Base-by-base conservation (phyloP, 2,113 vertebrate genomes). In the Baryphthengus martii region DNA sequence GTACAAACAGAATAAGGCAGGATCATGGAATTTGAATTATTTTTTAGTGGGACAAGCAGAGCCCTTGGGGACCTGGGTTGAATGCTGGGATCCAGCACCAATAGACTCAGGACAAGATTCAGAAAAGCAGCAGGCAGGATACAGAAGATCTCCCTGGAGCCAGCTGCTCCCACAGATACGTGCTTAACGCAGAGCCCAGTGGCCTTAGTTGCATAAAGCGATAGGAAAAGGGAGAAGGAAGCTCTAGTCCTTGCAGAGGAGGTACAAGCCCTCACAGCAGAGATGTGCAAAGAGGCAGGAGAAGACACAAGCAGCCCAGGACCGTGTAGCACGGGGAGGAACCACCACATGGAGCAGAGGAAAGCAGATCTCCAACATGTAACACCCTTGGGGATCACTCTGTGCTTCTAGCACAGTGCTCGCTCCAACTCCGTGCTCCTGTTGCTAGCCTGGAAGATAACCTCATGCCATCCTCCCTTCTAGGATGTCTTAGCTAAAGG, bases 251-350 rank as follows among this genome's bases (percentile, higher is more conserved):
- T 40, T 92, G 45, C 52, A 74, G 29, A 2, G 33, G 33, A 77
- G 26, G 14, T 24, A 62, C n/a, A 47, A 49, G 4, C 18, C 20
- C 25, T 53, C 28, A 8, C 11, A 52, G 29, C 0, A 73, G 55
- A 58, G 42, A 12, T 1, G 2, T 12, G 37, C 76, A 84, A 63
- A 55, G 65, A 55, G 56, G 29, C 17, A 53, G 58, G 25, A 86
- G 53, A n/a, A 14, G 1, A 29, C 0, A 0, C 11, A 17, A 0
- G 0, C 45, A 63, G 37, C 18, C 26, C 40, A 66, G 71, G 31
- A 40, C 40, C 55, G 44, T 3, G 6, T 16, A 59, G 29, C 63
- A 56, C 0, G 1, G 73, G 58, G 23, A 37, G 28, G 45, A 49
- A 23, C 31, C 10, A 9, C 28, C 47, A 3, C 25, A 71, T 18